Percentiles rank a stretch among this genome's conserved stretches.
Conservation (phyloP, 2,797 vertebrate species). For the Gymnothorax reevesii region DNA sequence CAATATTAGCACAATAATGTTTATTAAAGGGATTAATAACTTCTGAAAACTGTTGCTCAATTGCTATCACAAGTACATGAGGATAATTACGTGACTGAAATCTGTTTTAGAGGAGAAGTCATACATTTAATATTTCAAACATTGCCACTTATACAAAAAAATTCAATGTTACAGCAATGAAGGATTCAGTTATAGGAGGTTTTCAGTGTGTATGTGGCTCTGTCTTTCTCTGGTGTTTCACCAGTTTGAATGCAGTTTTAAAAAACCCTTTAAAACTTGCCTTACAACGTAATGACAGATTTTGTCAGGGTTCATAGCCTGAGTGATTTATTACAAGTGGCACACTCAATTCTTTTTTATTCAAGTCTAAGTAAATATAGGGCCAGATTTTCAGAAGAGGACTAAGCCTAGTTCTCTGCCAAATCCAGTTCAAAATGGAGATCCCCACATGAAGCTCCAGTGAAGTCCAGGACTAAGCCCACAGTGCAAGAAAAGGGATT, state of each 20-base stretch:
- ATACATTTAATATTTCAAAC: neutral
- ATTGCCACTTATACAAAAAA: neutral
- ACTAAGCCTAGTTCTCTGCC: too few species aligned
- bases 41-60: neutral
- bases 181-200: slow-evolving; percentile 5
- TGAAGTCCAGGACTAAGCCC: too few species aligned
- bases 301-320: slow-evolving; percentile 5
- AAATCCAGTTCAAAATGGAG: too few species aligned
- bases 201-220: neutral
- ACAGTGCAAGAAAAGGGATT: slow-evolving; percentile 11
- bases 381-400: too few species aligned
- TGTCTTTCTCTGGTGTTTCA: neutral
- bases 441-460: too few species aligned
- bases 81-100: neutral
- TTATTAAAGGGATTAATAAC: neutral
- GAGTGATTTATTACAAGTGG: slow-evolving; percentile 38
- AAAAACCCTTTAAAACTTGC: neutral
- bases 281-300: slow-evolving; percentile 20
- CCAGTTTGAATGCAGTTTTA: neutral
- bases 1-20: neutral
- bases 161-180: neutral
- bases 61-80: neutral
- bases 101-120: neutral
- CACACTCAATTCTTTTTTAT: slow-evolving; percentile 23
- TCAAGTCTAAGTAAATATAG: slow-evolving; percentile 30